Evolutionary conservation across 2,113 vertebrate genomes (phyloP), one percentile per base, ranked within the genome.

Genomic region (Tauraco erythrolophus): DNA sequence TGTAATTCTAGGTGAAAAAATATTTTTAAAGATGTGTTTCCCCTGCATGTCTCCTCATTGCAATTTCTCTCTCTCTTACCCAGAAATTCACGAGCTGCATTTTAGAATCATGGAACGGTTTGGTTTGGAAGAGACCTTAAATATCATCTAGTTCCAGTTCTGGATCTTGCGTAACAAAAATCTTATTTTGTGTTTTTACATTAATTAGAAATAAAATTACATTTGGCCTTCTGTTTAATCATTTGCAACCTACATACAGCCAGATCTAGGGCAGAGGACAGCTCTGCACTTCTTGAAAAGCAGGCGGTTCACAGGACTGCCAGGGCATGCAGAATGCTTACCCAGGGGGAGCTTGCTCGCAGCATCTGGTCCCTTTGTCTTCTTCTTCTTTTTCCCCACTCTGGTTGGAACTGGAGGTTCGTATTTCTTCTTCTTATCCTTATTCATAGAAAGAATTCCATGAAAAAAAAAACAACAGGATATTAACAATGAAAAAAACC

Each of bases 361-460:
- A 91, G 99, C 99, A 98, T 99, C 99, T 56, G 99, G 99, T 70
- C 99, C 99, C 96, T 99, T 99, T 17, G 99, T 99, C 93, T 99
- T 99, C 98, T 99, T 99, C 98, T 99, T 99, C 98, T 98, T 99
- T 93, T 99, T 99, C 46, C 99, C 99, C 88, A 99, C 99, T 98
- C 99, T 98, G n/a, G 99, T 99, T 89, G 99, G 99, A 92, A 99
- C 99, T 7, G 99, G 99, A 62, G 99, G 99, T 92, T 99, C 99
- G 10, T 99, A 99, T 95, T 99, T 99, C 98, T 99, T 99, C 93
- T 99, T 99, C 98, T 99, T 99, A 96, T 99, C 99, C 99, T 99
- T 96, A 80, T 72, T 70, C 15, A 80, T 12, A 24, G 35, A 51
- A 28, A 31, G 1, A 68, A 76, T 96, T 80, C 65, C 50, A 48